These are phyloP conservation scores for Hyposoter dolosus DNA, from an alignment of 2,888 invertebrate genomes.

Conservation along the genomic window DNA sequence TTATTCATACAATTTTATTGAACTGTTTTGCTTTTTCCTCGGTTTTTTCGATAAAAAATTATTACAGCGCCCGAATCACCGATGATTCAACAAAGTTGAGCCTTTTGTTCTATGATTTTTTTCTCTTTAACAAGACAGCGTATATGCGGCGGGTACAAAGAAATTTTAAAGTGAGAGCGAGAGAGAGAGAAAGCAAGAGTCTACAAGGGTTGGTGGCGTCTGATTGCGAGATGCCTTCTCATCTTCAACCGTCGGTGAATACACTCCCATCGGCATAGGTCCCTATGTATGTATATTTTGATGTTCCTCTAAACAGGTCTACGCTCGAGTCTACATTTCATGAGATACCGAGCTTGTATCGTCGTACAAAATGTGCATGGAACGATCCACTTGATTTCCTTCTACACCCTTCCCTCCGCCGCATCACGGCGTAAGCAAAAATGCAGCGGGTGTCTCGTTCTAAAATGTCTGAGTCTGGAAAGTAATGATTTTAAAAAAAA, in stretches of 20 bases:
- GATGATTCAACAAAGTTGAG: not conserved
- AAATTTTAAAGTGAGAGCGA: not conserved
- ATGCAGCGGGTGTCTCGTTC: not conserved
- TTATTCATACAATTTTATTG: not conserved
- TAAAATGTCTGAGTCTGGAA: not conserved
- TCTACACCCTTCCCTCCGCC: not conserved
- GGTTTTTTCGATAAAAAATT: not conserved
- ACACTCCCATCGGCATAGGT: not conserved
- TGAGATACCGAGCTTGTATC: not conserved
- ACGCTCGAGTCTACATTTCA: slow-evolving; percentile 3
- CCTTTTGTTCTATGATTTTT: not conserved
- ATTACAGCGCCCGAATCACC: not conserved
- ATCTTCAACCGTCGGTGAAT: not conserved
- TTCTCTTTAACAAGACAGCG: not conserved
- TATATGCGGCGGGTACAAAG: not conserved
- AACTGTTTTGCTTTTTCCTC: not conserved
- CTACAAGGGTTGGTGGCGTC: not conserved
- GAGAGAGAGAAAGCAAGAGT: not conserved
- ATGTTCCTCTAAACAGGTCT: slow-evolving; percentile 13
- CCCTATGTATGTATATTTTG: not conserved
- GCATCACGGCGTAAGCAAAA: not conserved
- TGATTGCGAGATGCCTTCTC: slow-evolving; percentile 3
- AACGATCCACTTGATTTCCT: slow-evolving; percentile 28
- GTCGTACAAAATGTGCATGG: not conserved
- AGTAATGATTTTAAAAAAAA: not conserved